Evolutionary conservation across 2,888 invertebrate species (phyloP).

Genomic region (Drosophila limbata): DNA sequence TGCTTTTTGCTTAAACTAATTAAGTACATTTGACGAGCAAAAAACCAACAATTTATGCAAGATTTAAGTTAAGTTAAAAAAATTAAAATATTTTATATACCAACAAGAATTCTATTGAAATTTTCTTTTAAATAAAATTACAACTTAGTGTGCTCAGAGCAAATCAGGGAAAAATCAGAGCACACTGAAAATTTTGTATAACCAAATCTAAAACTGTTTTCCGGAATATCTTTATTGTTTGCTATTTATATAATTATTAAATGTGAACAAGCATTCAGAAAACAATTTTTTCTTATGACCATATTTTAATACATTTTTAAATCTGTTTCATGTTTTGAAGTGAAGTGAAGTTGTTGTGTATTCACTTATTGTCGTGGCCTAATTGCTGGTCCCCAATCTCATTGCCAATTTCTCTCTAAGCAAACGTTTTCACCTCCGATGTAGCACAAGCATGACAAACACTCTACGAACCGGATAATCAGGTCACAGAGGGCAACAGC

Average conservation of each 20-base stretch:
- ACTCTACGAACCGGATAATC: constrained; percentile 32
- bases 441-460: constrained; percentile 5
- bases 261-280: too few relatives aligned
- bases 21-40: constrained; percentile 36
- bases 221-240: too few relatives aligned
- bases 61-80: neutral
- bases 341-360: neutral
- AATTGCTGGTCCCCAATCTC: neutral
- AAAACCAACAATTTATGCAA: neutral
- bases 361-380: neutral
- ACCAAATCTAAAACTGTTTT: too few relatives aligned
- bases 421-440: neutral
- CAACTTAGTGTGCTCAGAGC: too few relatives aligned
- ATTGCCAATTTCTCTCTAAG: constrained; percentile 9
- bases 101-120: too few relatives aligned
- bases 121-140: too few relatives aligned
- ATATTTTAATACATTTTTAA: too few relatives aligned
- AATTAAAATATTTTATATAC: neutral
- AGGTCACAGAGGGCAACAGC: constrained; percentile 31
- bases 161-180: too few relatives aligned
- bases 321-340: neutral
- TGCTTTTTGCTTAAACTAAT: constrained; percentile 52
- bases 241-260: neutral
- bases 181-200: too few relatives aligned
- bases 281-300: neutral